These are phyloP conservation scores for Antedon mediterranea DNA, from an alignment of 53 echinoderm and acorn worm genomes.

Conservation along the genomic window DNA sequence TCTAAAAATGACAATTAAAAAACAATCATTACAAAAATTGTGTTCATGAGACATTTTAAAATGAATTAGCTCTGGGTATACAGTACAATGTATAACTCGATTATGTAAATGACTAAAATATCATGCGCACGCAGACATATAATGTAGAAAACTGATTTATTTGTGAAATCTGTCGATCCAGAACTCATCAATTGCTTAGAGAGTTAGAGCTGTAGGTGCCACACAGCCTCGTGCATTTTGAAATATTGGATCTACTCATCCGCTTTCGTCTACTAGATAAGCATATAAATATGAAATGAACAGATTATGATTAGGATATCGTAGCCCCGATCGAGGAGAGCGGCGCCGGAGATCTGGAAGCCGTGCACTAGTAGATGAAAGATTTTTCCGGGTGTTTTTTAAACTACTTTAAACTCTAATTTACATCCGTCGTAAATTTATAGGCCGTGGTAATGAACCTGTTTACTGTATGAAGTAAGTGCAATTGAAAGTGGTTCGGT, in stretches of 20 bases:
- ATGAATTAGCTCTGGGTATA: too few species aligned
- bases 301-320: not conserved
- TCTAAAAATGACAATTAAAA: too few species aligned
- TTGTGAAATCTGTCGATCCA: not conserved
- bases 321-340: not conserved
- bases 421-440: not conserved
- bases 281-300: not conserved
- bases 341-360: not conserved
- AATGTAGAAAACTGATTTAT: not conserved
- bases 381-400: not conserved
- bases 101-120: too few species aligned
- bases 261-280: not conserved
- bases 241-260: not conserved
- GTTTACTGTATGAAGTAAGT: not conserved
- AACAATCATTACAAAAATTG: too few species aligned
- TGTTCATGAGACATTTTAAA: too few species aligned
- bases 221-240: not conserved
- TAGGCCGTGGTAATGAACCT: not conserved
- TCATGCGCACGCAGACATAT: too few species aligned
- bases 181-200: not conserved
- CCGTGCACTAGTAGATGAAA: not conserved
- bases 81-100: too few species aligned
- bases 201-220: not conserved
- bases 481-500: constrained; percentile 1
- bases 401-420: not conserved